phyloP scores from a whole-genome alignment of 2,888 invertebrate species.

The Noctua janthe region DNA sequence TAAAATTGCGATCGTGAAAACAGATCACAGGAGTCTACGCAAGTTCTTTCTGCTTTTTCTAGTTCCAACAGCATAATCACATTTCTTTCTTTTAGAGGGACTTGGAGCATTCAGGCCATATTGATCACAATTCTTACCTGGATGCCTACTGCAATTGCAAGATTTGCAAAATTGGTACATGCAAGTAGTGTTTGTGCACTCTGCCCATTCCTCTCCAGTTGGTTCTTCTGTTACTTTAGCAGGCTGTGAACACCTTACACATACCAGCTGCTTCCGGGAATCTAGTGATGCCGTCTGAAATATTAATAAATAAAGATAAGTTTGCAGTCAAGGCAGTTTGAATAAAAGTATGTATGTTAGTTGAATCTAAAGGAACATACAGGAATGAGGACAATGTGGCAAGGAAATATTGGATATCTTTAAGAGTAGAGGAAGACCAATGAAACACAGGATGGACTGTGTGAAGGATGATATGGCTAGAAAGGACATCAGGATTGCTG shows the following conservation, averaged over 20 bases:
- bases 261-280: constrained; percentile 80
- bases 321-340: not conserved
- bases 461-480: not conserved
- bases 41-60: constrained; percentile 86
- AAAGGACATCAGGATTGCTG: not conserved
- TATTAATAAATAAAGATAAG: constrained; percentile 1
- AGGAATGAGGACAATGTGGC: not conserved
- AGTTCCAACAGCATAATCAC: constrained; percentile 80
- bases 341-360: not conserved
- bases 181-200: constrained; percentile 88
- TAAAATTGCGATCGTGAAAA: constrained; percentile 59
- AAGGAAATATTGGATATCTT: not conserved
- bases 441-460: not conserved
- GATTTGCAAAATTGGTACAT: constrained; percentile 88
- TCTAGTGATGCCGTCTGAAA: constrained; percentile 86
- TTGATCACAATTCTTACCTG: constrained; percentile 83
- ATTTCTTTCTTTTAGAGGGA: constrained; percentile 87
- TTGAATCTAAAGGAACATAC: not conserved
- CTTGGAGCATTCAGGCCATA: constrained; percentile 87
- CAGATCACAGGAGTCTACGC: constrained; percentile 81
- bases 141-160: constrained; percentile 85
- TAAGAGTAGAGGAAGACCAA: not conserved
- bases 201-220: constrained; percentile 89
- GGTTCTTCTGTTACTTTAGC: constrained; percentile 85
- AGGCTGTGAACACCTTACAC: constrained; percentile 84